These are phyloP conservation scores for Phania funesta DNA, from an alignment of 2,888 invertebrate species.

Conservation along the genomic window DNA sequence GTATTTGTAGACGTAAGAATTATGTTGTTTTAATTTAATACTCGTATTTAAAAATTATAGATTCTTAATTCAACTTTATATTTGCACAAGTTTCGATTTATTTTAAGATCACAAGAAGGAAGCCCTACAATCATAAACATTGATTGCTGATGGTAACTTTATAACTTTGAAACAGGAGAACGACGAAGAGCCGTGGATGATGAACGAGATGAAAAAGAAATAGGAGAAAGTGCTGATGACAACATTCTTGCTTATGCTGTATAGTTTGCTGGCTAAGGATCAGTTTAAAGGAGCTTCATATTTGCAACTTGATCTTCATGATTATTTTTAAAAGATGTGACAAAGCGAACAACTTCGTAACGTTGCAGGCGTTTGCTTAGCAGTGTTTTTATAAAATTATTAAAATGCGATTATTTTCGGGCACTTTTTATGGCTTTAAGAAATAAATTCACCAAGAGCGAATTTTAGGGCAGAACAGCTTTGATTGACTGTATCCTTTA, in stretches of 20 bases:
- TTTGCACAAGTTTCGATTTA: constrained; percentile 18
- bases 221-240: constrained; percentile 3
- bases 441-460: too few relatives aligned
- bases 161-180: constrained; percentile 38
- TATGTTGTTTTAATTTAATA: not conserved
- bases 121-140: constrained; percentile 54
- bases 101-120: constrained; percentile 61
- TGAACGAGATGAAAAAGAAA: not conserved
- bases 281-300: not conserved
- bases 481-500: too few relatives aligned
- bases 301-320: not conserved
- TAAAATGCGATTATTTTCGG: too few relatives aligned
- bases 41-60: constrained; percentile 21
- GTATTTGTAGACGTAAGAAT: not conserved
- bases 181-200: not conserved
- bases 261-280: not conserved
- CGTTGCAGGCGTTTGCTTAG: too few relatives aligned
- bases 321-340: not conserved
- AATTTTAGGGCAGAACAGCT: too few relatives aligned
- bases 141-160: constrained; percentile 49
- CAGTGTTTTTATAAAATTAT: too few relatives aligned
- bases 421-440: too few relatives aligned
- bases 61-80: not conserved
- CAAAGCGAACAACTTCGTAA: too few relatives aligned
- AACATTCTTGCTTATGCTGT: constrained; percentile 17